phyloP scores from a whole-genome alignment of 2,113 vertebrate genomes.

The Perognathus longimembris region DNA sequence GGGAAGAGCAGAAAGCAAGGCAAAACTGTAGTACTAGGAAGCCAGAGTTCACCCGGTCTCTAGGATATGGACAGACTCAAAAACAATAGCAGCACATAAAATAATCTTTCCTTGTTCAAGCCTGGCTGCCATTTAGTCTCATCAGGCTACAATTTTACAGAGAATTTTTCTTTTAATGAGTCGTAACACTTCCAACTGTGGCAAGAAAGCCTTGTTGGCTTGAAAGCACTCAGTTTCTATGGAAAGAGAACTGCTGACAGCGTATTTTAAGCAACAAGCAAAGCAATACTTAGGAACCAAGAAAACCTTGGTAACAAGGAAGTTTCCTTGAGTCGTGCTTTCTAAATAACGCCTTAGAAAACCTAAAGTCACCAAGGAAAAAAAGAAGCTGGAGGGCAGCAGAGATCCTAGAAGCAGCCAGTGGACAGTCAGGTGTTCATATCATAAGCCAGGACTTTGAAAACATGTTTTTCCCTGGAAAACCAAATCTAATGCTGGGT shows the following conservation, averaged over 20 bases:
- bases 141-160: background rate
- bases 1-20: slow-evolving; percentile 2
- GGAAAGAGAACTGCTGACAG: background rate
- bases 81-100: background rate
- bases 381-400: background rate
- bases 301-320: slow-evolving; percentile 58
- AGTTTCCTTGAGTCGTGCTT: slow-evolving; percentile 39
- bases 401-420: background rate
- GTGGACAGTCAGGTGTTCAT: background rate
- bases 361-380: slow-evolving; percentile 20
- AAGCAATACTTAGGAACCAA: slow-evolving; percentile 36
- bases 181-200: background rate
- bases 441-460: background rate
- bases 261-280: slow-evolving; percentile 58
- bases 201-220: background rate
- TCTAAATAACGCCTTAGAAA: slow-evolving; percentile 31
- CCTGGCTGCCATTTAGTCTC: background rate
- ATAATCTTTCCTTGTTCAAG: slow-evolving; percentile 9
- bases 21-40: background rate
- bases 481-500: slow-evolving; percentile 27
- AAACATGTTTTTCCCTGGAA: slow-evolving; percentile 31
- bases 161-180: background rate
- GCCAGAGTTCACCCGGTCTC: slow-evolving; percentile 19
- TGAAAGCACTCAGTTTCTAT: slow-evolving; percentile 14
- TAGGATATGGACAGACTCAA: background rate